Conservation (phyloP, 2,113 vertebrate species). For the Notarius lentiginosus region DNA sequence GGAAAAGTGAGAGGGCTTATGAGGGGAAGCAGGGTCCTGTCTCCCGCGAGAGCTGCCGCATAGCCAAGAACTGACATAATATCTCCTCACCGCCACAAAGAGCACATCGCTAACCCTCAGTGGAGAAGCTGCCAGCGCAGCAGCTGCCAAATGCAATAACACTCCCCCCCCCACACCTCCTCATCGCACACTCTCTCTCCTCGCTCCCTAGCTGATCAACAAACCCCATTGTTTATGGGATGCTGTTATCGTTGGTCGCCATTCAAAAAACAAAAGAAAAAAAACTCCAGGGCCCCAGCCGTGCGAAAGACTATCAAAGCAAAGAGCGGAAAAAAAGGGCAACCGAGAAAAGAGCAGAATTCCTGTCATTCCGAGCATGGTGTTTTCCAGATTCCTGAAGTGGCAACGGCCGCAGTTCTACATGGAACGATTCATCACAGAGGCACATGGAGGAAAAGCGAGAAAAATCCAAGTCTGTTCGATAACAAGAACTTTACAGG, state of each 20-base stretch:
- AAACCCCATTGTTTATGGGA: conserved; percentile 95
- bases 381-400: conserved; percentile 77
- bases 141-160: conserved; percentile 83
- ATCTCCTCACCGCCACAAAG: conserved; percentile 83
- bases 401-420: conserved; percentile 59
- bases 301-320: conserved; percentile 70
- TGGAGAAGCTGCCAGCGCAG: conserved; percentile 69
- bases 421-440: conserved; percentile 65
- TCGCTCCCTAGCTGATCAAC: conserved; percentile 78
- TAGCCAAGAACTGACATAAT: conserved; percentile 88
- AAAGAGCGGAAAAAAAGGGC: conserved; percentile 56
- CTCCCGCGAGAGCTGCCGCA: conserved; percentile 66
- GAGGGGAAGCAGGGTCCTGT: conserved; percentile 53
- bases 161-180: conserved; percentile 69
- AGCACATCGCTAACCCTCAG: conserved; percentile 74
- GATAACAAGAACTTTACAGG: conserved; percentile 20
- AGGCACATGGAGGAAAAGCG: conserved; percentile 64
- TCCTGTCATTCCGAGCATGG: conserved; percentile 75
- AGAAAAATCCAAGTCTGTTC: conserved; percentile 41
- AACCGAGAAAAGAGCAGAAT: conserved; percentile 65
- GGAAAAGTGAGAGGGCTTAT: conserved; percentile 47
- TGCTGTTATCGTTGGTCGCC: conserved; percentile 92
- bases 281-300: conserved; percentile 70
- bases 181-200: conserved; percentile 28
- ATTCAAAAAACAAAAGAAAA: conserved; percentile 85